Percentiles rank a stretch among this genome's conserved stretches.
These are phyloP conservation scores for Marasmarcha lunaedactyla DNA, from an alignment of 2,888 invertebrate species.

Conservation along the genomic window DNA sequence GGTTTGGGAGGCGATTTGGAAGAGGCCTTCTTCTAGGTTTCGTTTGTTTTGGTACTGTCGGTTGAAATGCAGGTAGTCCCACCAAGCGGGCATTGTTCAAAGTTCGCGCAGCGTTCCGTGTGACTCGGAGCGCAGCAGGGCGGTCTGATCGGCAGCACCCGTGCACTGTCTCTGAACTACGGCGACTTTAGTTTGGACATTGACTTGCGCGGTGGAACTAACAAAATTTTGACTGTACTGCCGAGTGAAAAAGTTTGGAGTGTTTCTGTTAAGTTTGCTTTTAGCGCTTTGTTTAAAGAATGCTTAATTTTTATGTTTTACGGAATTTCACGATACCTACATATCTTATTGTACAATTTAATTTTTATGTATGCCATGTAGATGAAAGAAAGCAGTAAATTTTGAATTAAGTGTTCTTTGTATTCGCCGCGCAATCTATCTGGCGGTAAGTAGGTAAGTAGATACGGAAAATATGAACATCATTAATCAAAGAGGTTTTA, in stretches of 20 bases:
- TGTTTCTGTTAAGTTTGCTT: background rate
- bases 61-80: constrained; percentile 71
- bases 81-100: constrained; percentile 69
- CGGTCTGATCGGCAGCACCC: background rate
- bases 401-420: too few relatives aligned
- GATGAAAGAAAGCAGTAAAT: too few relatives aligned
- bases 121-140: background rate
- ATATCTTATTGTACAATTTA: too few relatives aligned
- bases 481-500: too few relatives aligned
- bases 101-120: constrained; percentile 2
- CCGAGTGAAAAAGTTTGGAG: constrained; percentile 5
- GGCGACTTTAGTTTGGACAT: background rate
- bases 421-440: too few relatives aligned
- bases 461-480: too few relatives aligned
- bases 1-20: constrained; percentile 83
- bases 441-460: too few relatives aligned
- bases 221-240: constrained; percentile 1
- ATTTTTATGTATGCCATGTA: too few relatives aligned
- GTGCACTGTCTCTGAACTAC: background rate
- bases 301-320: too few relatives aligned
- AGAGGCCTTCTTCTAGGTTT: constrained; percentile 80
- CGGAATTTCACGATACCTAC: too few relatives aligned
- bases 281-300: too few relatives aligned
- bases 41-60: constrained; percentile 65
- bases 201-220: constrained; percentile 1